Evolutionary conservation across 2,888 invertebrate genomes (phyloP).

Genomic region (Omphaloscelis lunosa): DNA sequence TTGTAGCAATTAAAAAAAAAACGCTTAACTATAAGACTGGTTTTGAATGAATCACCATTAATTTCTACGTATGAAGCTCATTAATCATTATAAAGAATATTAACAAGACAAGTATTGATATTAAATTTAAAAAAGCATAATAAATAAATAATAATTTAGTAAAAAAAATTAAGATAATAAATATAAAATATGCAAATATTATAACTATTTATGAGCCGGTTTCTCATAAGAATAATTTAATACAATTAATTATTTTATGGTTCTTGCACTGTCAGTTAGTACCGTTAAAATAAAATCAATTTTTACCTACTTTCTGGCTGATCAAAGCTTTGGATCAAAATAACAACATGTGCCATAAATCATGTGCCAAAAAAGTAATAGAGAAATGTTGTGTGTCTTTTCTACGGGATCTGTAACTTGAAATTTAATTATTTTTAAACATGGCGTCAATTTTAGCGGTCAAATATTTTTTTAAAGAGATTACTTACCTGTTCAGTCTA

Average conservation of each 20-base stretch:
- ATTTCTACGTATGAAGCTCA: neutral
- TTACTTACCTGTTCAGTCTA: neutral
- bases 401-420: slow-evolving; percentile 19
- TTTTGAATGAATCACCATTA: neutral
- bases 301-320: neutral
- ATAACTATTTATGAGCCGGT: neutral
- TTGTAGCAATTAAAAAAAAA: no score
- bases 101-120: neutral
- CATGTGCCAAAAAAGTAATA: slow-evolving; percentile 8
- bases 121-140: neutral
- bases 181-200: slow-evolving; percentile 15
- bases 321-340: neutral
- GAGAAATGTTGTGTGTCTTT: neutral
- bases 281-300: neutral
- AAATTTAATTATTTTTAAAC: slow-evolving; percentile 10
- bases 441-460: neutral
- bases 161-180: no score
- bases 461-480: neutral
- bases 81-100: neutral
- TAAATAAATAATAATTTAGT: neutral
- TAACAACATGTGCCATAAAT: neutral
- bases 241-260: no score
- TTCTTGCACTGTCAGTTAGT: neutral
- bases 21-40: no score
- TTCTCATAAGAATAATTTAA: neutral